Conservation (phyloP, 2,888 invertebrate species). For the Phortica magna region DNA sequence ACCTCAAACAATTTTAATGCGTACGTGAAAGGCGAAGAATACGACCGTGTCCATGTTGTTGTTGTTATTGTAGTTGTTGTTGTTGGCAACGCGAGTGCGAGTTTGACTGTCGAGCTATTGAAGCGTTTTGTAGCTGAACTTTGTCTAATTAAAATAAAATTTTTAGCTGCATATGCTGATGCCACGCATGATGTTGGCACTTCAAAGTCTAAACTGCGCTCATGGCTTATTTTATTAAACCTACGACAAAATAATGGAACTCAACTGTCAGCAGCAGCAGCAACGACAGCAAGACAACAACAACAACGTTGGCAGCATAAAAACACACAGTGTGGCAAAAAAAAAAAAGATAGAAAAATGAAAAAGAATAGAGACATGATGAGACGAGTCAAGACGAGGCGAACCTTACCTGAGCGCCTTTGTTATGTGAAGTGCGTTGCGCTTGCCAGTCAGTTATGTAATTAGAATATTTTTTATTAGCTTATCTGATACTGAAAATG, state of each 20-base stretch:
- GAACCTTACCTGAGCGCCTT: too few species aligned
- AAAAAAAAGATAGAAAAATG: too few species aligned
- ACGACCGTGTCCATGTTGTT: constrained; percentile 47
- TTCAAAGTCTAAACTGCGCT: constrained; percentile 71
- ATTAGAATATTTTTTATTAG: constrained; percentile 78
- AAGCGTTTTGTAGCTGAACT: constrained; percentile 64
- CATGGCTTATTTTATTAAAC: constrained; percentile 65
- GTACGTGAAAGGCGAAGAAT: constrained; percentile 3
- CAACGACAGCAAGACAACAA: constrained; percentile 38
- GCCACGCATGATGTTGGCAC: constrained; percentile 64
- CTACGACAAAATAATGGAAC: not conserved
- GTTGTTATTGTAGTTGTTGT: too few species aligned
- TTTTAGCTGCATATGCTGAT: constrained; percentile 41
- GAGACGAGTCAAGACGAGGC: too few species aligned
- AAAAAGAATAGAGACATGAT: too few species aligned
- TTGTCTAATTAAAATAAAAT: constrained; percentile 68
- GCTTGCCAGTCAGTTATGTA: constrained; percentile 67
- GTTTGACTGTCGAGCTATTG: constrained; percentile 50
- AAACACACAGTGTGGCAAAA: not conserved
- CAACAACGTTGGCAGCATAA: constrained; percentile 42
- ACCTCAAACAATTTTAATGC: constrained; percentile 25
- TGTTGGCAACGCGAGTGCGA: not conserved
- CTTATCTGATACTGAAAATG: constrained; percentile 76
- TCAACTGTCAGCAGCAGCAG: not conserved
- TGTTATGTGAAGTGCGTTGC: constrained; percentile 7